Percentiles rank a stretch among this genome's conserved stretches.
Evolutionary conservation across 2,888 invertebrate genomes (phyloP).

Genomic region (Cephus runcator): DNA sequence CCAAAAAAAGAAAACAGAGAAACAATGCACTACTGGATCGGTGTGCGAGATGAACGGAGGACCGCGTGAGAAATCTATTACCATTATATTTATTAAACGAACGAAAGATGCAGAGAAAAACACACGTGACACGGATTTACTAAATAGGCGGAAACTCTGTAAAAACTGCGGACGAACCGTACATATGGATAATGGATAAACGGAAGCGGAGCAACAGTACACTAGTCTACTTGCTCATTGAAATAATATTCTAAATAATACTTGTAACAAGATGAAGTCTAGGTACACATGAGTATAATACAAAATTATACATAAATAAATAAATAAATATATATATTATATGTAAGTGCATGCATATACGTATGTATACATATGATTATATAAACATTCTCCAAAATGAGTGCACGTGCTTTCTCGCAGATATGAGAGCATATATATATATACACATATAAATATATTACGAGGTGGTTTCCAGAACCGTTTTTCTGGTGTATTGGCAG

Average conservation of each 20-base stretch:
- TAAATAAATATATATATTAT: constrained; percentile 17
- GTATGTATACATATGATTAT: not conserved
- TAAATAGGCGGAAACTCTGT: not conserved
- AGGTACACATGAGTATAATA: constrained; percentile 42
- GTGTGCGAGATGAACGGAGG: not conserved
- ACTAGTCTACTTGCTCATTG: constrained; percentile 53
- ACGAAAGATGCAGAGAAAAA: not conserved
- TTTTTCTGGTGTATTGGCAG: too few species aligned
- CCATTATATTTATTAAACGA: not conserved
- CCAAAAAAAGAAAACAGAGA: not conserved
- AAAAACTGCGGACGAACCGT: not conserved
- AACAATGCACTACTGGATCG: not conserved
- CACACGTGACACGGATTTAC: not conserved
- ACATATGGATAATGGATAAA: not conserved
- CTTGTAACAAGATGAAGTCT: constrained; percentile 40
- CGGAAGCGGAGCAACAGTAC: constrained; percentile 26
- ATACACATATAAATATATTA: constrained; percentile 8
- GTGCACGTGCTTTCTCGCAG: not conserved
- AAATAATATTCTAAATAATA: constrained; percentile 58
- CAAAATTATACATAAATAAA: constrained; percentile 43
- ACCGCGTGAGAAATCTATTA: not conserved
- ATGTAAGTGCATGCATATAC: not conserved
- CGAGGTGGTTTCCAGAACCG: too few species aligned
- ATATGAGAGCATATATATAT: not conserved
- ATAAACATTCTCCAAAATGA: not conserved